phyloP scores from a whole-genome alignment of 1,140 invertebrate genomes.

The Latrodectus geometricus region DNA sequence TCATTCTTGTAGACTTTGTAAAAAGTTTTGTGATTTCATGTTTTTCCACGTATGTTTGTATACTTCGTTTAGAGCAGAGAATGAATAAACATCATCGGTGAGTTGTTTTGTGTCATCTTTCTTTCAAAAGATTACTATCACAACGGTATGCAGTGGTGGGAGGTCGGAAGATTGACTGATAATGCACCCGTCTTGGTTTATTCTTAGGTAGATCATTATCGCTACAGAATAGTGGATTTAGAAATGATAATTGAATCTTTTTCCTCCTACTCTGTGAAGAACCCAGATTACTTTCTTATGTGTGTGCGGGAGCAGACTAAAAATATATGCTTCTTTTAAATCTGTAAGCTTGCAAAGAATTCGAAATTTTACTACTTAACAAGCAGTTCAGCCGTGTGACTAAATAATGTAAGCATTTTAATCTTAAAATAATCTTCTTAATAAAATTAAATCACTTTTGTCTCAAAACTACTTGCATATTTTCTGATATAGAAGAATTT shows the following conservation, averaged over 20 bases:
- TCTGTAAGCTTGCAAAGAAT: no score
- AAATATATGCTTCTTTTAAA: no score
- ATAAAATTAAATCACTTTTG: no score
- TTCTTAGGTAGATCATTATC: constrained; percentile 47
- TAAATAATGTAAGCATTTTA: no score
- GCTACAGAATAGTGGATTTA: constrained; percentile 28
- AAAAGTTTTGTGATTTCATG: constrained; percentile 60
- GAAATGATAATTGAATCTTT: constrained; percentile 41
- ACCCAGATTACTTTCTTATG: no score
- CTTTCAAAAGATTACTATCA: constrained; percentile 32
- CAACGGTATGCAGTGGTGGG: constrained; percentile 37
- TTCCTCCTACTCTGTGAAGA: no score
- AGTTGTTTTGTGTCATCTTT: constrained; percentile 43
- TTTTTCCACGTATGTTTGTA: constrained; percentile 60
- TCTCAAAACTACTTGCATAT: no score
- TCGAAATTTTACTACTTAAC: no score
- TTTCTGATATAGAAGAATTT: no score
- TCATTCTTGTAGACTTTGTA: constrained; percentile 55
- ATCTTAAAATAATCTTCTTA: no score
- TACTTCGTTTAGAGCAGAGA: constrained; percentile 52
- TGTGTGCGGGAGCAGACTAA: no score
- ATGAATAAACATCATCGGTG: constrained; percentile 39
- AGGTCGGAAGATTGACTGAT: constrained; percentile 49
- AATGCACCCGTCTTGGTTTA: constrained; percentile 41
- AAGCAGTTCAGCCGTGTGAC: no score